Base-by-base conservation (phyloP, 2,888 invertebrate genomes). In the Dexiosoma caninum region DNA sequence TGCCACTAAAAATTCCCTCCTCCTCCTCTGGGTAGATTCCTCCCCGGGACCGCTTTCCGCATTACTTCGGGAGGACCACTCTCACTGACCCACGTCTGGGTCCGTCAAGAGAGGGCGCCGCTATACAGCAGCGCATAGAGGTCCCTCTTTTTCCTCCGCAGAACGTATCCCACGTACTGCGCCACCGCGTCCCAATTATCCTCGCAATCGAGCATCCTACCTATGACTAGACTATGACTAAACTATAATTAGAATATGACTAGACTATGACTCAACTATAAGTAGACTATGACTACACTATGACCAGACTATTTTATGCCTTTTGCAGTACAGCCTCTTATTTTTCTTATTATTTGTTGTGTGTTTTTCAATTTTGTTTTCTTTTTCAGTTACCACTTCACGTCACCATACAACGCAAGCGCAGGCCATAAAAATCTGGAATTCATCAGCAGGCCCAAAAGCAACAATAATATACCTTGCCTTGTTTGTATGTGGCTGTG, bases 391-490 rank as follows among this genome's bases (percentile, higher is more conserved):
- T 49, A 35, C 60, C 49, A 53, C 32, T 66, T 59, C 44, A 44
- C 67, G 35, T 66, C 51, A 72, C 59, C 60, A 67, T 44, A 35
- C 42, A 44, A 67, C 66, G 67, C 67, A 74, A 66, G 74, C 66
- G 75, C 75, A 75, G 30, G 66, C 6, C 32, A 51, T 21, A 32
- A 32, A 51, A 42, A 32, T 42, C 40, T 16, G 40, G 51, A 66
- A 66, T 14, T 75, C 32, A 59, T 37, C 49, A 75, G 57, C 66
- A 75, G 67, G 67, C 66, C 75, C 23, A 67, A 66, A 46, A 66
- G 46, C 64, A 74, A 57, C 55, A 57, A 74, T 37, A 62, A 57
- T 32, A 57, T 57, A 46, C 16, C 49, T 57, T 12, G 12, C 30
- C 53, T 1, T 32, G 16, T 40, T 9, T 8, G 14, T 16, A 14